Evolutionary conservation across 2,797 vertebrate species (phyloP).

Genomic region (Cossypha dichroa): DNA sequence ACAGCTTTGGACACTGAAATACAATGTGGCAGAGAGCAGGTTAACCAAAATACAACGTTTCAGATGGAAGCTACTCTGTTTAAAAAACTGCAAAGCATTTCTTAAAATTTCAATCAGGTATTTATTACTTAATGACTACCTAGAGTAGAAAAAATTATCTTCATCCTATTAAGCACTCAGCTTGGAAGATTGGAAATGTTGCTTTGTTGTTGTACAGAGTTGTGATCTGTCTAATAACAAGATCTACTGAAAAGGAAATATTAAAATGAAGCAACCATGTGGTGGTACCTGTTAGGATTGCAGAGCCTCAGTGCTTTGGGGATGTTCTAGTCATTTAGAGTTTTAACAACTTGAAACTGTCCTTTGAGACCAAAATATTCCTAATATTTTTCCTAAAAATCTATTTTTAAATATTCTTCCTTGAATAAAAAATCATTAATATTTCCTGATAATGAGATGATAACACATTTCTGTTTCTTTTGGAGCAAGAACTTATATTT

Average conservation of each 20-base stretch:
- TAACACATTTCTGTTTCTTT: not conserved
- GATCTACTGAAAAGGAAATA: not conserved
- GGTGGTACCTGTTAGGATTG: not conserved
- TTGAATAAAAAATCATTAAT: not conserved
- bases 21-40: not conserved
- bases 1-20: not conserved
- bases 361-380: not conserved
- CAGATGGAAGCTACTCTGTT: not conserved
- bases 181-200: not conserved
- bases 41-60: not conserved
- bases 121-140: not conserved
- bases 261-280: accelerated
- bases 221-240: not conserved
- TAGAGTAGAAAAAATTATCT: not conserved
- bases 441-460: not conserved
- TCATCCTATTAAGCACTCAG: not conserved
- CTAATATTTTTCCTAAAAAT: not conserved
- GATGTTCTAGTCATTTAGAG: not conserved
- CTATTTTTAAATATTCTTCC: not conserved
- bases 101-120: not conserved
- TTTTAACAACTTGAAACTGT: not conserved
- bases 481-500: not conserved
- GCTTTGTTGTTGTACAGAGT: not conserved
- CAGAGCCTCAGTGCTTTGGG: not conserved
- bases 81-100: not conserved